Base-by-base conservation (phyloP, 1,140 invertebrate genomes). In the Drosophila miranda region DNA sequence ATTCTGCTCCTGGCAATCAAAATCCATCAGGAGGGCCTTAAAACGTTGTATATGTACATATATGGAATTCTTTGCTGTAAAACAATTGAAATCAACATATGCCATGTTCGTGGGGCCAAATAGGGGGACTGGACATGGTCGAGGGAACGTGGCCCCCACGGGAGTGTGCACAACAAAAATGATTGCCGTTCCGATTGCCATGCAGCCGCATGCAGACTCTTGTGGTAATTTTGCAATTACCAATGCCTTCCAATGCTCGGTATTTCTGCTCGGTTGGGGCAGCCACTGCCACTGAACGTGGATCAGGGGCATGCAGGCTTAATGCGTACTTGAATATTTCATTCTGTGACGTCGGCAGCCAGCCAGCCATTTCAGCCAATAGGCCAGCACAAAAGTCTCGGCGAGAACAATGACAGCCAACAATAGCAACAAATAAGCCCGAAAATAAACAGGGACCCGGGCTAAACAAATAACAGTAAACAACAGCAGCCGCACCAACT, bases 381-480 rank as follows among this genome's bases (percentile, higher is more conserved):
- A 8, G 23, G 23, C 23, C 16, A 34, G 16, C 34, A 38, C 16
- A 11, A 8, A 13, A 58, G 48, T 45, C 60, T 52, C 51, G 72
- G 70, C 51, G 70, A 78, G 62, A 87, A 87, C 82, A 83, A 86
- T 87, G 82, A 78, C 83, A 82, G 78, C 82, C 70, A 86, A 88
- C 83, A 88, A 78, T 87, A 71, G 83, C 75, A 78, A 82, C 82
- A 87, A 87, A 87, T 87, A 87, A 87, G 82, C 83, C 83, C 62
- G 82, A 87, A 87, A 88, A 87, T 87, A 87, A 87, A 87, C 82
- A 88, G 83, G 66, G 82, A 87, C 59, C 67, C 59, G 49, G 46
- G 82, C 83, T 87, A 87, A 82, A 83, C 82, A 87, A 87, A 87
- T 87, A 87, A 87, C 82, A 87, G 82, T 87, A 87, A 87, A 87